Conservation (phyloP, 2,113 vertebrate genomes). For the Menidia beryllina region DNA sequence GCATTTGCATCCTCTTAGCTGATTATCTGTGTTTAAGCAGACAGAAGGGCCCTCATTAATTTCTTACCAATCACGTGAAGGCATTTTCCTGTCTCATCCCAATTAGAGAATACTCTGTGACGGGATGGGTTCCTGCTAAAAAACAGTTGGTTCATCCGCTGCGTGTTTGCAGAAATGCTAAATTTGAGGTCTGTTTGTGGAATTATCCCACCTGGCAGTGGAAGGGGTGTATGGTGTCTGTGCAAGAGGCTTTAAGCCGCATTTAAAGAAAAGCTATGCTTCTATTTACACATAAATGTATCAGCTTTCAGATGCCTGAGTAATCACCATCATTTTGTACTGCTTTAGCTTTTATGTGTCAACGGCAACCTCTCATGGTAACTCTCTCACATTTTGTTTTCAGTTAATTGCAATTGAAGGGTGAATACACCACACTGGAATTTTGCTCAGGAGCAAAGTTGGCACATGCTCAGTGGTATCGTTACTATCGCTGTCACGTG, state of each 20-base stretch:
- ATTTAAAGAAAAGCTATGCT: not conserved
- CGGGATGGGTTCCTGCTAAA: slow-evolving; percentile 17
- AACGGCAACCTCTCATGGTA: not conserved
- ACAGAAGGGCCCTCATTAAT: slow-evolving; percentile 83
- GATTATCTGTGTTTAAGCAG: slow-evolving; percentile 79
- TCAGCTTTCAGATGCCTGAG: not conserved
- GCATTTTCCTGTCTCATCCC: slow-evolving; percentile 68
- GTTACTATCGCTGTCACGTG: too few relatives aligned
- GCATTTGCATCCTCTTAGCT: slow-evolving; percentile 67
- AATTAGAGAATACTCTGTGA: slow-evolving; percentile 56
- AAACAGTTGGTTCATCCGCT: slow-evolving; percentile 5
- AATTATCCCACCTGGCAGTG: slow-evolving; percentile 1
- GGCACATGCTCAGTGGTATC: too few relatives aligned
- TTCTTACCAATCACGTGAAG: slow-evolving; percentile 83
- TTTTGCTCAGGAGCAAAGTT: too few relatives aligned
- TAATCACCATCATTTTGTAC: not conserved
- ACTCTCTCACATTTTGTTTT: slow-evolving; percentile 11
- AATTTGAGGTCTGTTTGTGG: not conserved
- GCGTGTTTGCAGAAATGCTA: not conserved
- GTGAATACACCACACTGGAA: not conserved
- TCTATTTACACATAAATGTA: too few relatives aligned
- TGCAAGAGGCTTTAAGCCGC: not conserved
- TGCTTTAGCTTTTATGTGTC: not conserved
- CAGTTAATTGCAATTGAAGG: slow-evolving; percentile 1
- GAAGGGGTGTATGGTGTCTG: not conserved